Evolutionary conservation across 2,113 vertebrate species (phyloP), one percentile per base, ranked within the genome.

Genomic region (Oryzias javanicus): DNA sequence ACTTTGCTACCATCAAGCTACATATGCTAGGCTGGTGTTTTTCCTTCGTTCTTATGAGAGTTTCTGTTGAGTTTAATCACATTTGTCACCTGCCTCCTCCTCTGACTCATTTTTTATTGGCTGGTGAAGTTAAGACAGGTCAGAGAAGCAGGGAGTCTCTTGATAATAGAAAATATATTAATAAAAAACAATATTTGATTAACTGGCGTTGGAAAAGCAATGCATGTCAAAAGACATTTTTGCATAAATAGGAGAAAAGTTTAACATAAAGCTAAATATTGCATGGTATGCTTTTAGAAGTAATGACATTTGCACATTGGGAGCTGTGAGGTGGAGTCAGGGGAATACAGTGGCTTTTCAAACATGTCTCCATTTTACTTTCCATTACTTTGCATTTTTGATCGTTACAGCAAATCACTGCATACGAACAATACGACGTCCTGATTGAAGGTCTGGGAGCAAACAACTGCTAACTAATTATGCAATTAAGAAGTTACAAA

Each of bases 401-500:
- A 83, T 81, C 56, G 56, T 71, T 77, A 53, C 76, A 82, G 56
- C 72, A 67, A 82, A 78, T 76, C 63, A 58, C 18, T 64, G 67
- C 82, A 66, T 78, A 73, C 82, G 54, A 73, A 57, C 76, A 77
- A 3, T 45, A 44, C 71, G 67, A 60, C 22, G 64, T 67, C 61
- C 64, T 83, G 80, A 79, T 80, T 85, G 75, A 79, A 79, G 53
- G 67, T 75, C 49, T 59, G 61, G 63, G 62, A 44, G 60, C 74
- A 84, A 89, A 83, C 82, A 84, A 58, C 74, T 65, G 55, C 72
- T 49, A 35, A 75, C 74, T 81, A 64, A 84, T 85, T 80, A 82
- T 76, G 71, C 80, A 27, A 27, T 27, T 1, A 27, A 27, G 25
- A 27, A 27, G 25, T 27, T 4, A 27, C 25, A 3, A 6, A 27